Conservation (phyloP, 2,888 invertebrate genomes). For the Colletes collaris region DNA sequence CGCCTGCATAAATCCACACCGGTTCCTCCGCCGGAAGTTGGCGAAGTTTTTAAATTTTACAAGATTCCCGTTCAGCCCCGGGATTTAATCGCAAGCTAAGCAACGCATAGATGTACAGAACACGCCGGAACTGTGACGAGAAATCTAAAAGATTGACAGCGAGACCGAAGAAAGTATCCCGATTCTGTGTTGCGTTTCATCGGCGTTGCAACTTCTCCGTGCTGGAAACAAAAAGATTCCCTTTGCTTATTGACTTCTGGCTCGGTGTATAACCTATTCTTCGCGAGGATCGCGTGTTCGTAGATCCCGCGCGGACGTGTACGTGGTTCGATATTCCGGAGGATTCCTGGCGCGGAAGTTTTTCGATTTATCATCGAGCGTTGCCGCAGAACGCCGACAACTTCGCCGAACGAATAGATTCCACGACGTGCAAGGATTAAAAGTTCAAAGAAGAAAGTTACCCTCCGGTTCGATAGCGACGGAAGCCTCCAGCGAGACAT, state of each 20-base stretch:
- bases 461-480: not conserved
- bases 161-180: too few relatives aligned
- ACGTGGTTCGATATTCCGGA: conserved; percentile 28
- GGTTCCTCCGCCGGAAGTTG: conserved; percentile 30
- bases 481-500: not conserved
- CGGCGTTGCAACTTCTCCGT: too few relatives aligned
- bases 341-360: conserved; percentile 44
- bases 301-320: not conserved
- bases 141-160: not conserved
- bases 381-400: not conserved
- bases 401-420: conserved; percentile 39
- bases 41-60: conserved; percentile 44
- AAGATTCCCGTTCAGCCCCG: conserved; percentile 6
- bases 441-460: conserved; percentile 28
- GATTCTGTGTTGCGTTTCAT: too few relatives aligned
- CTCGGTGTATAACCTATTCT: not conserved
- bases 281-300: not conserved
- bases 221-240: too few relatives aligned
- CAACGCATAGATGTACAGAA: not conserved
- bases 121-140: not conserved
- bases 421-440: conserved; percentile 24
- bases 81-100: conserved; percentile 49
- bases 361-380: conserved; percentile 58
- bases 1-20: conserved; percentile 39
- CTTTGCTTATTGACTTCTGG: too few relatives aligned